Evolutionary conservation across 2,113 vertebrate species (phyloP).

Genomic region (Forbesichthys papilliferus): DNA sequence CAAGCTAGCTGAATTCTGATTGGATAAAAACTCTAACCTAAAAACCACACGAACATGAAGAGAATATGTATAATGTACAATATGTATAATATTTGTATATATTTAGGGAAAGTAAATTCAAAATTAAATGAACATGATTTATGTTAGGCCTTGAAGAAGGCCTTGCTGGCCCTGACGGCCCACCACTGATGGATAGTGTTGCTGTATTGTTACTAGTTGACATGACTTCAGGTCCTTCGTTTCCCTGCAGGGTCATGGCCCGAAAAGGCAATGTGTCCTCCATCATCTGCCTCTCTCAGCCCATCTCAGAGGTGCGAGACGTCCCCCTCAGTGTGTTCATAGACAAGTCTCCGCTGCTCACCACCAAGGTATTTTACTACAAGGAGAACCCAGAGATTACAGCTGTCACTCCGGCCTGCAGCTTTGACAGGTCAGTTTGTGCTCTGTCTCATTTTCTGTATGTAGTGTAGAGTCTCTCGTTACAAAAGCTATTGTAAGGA

Average conservation of each 20-base stretch:
- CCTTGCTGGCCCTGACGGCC: too few relatives aligned
- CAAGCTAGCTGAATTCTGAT: too few relatives aligned
- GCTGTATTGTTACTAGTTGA: background rate
- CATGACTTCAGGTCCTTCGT: background rate
- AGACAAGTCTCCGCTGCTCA: slow-evolving; percentile 79
- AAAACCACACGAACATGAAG: too few relatives aligned
- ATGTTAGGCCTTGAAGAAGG: too few relatives aligned
- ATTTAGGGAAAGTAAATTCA: too few relatives aligned
- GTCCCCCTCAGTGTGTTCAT: slow-evolving; percentile 81
- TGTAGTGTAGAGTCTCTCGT: background rate
- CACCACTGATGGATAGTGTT: too few relatives aligned
- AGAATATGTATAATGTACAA: too few relatives aligned
- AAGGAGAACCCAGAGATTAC: slow-evolving; percentile 81
- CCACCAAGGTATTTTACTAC: slow-evolving; percentile 84
- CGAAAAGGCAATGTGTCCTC: slow-evolving; percentile 69
- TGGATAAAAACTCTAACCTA: too few relatives aligned
- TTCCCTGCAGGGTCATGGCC: slow-evolving; percentile 60
- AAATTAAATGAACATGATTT: too few relatives aligned
- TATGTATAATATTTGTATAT: too few relatives aligned
- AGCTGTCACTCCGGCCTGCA: slow-evolving; percentile 81
- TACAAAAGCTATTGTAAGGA: background rate
- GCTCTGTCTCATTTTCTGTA: background rate
- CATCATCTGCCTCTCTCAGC: slow-evolving; percentile 76
- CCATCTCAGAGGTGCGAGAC: slow-evolving; percentile 73
- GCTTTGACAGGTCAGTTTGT: slow-evolving; percentile 76